phyloP scores from a whole-genome alignment of 2,113 vertebrate genomes.

The Mobula birostris region DNA sequence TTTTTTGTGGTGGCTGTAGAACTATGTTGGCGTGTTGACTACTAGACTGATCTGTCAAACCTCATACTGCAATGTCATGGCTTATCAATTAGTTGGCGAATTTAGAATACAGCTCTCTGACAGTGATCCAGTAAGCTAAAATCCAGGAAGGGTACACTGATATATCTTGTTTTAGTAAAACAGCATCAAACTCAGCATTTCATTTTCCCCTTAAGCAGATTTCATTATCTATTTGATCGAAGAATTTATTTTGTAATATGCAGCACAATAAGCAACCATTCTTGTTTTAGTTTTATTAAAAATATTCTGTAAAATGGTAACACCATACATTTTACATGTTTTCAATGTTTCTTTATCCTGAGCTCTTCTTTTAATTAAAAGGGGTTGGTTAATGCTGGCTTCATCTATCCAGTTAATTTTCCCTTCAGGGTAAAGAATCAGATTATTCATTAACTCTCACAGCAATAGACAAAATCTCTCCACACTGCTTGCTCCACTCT shows the following conservation, averaged over 20 bases:
- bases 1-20: neutral
- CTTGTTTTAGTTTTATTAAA: neutral
- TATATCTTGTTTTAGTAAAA: neutral
- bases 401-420: constrained; percentile 23
- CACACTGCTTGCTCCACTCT: neutral
- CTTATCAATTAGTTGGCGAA: neutral
- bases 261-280: neutral
- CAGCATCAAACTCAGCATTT: neutral
- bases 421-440: constrained; percentile 18
- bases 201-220: neutral
- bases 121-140: neutral
- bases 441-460: constrained; percentile 15
- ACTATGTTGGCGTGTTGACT: neutral
- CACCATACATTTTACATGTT: neutral
- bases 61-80: neutral
- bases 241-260: neutral
- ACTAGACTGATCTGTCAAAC: constrained; percentile 5
- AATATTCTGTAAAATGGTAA: constrained; percentile 7
- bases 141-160: neutral
- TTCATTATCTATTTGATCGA: neutral
- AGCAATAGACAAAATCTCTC: constrained; percentile 25
- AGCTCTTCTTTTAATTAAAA: neutral
- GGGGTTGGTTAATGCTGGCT: neutral
- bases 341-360: neutral
- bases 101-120: neutral